phyloP scores from a whole-genome alignment of 23 tunicate species.

The Corella eumyota region DNA sequence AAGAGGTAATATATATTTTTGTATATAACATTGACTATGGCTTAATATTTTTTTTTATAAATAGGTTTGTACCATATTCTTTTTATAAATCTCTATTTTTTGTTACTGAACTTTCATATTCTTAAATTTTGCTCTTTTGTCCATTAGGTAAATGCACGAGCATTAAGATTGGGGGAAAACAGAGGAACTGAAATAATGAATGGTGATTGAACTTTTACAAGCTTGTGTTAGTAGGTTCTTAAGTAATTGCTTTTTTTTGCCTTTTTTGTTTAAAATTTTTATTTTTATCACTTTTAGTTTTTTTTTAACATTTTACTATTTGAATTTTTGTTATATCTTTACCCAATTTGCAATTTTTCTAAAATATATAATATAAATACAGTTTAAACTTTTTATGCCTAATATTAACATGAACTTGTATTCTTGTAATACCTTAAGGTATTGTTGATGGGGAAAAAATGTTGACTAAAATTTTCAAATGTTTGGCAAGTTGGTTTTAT shows the following conservation, averaged over 20 bases:
- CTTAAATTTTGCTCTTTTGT: neutral
- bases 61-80: neutral
- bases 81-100: neutral
- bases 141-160: slow-evolving; percentile 55
- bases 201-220: slow-evolving; percentile 77
- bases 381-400: too few species aligned
- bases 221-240: slow-evolving; percentile 48
- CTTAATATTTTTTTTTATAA: neutral
- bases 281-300: neutral
- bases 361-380: too few species aligned
- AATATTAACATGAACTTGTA: neutral
- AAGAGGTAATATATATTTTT: slow-evolving; percentile 44
- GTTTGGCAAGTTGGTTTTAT: slow-evolving; percentile 88
- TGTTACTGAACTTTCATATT: neutral
- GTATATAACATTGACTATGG: neutral
- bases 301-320: too few species aligned
- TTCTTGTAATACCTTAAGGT: slow-evolving; percentile 8
- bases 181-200: slow-evolving; percentile 66
- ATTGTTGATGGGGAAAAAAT: slow-evolving; percentile 37
- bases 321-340: too few species aligned
- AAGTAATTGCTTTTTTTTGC: neutral
- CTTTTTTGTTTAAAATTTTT: neutral
- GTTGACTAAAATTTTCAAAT: slow-evolving; percentile 51
- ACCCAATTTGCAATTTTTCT: too few species aligned
- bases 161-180: slow-evolving; percentile 72